A percentile compares a stretch with the other conserved stretches of the same genome.
phyloP scores from a whole-genome alignment of 2,888 invertebrate genomes.

The Aspidapion aeneum region DNA sequence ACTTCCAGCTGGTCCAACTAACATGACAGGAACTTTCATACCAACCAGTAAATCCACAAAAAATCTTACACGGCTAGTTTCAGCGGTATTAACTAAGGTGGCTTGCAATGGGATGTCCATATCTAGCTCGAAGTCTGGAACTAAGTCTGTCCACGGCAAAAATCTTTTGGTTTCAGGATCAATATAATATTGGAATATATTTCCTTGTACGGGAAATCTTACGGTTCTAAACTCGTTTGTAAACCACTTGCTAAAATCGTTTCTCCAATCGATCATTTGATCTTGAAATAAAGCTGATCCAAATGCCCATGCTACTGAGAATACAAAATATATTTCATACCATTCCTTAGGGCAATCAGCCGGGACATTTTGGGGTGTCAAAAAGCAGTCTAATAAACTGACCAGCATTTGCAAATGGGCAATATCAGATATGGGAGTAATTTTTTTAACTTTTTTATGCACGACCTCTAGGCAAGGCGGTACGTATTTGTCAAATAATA shows the following conservation, averaged over 20 bases:
- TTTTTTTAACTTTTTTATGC: slow-evolving; percentile 76
- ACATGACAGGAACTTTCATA: slow-evolving; percentile 80
- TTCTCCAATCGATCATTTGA: slow-evolving; percentile 85
- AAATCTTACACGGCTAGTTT: slow-evolving; percentile 78
- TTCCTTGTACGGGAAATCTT: slow-evolving; percentile 78
- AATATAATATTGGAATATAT: slow-evolving; percentile 86
- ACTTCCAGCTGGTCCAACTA: slow-evolving; percentile 85
- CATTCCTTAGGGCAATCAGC: slow-evolving; percentile 90
- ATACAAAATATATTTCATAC: slow-evolving; percentile 92
- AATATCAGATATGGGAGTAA: slow-evolving; percentile 88
- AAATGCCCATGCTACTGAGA: slow-evolving; percentile 89
- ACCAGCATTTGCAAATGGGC: slow-evolving; percentile 88
- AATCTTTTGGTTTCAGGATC: slow-evolving; percentile 84
- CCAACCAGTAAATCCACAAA: slow-evolving; percentile 83
- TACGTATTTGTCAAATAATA: slow-evolving; percentile 92
- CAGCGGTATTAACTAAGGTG: slow-evolving; percentile 78
- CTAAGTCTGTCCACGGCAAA: slow-evolving; percentile 80
- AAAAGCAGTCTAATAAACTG: slow-evolving; percentile 78
- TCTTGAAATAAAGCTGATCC: slow-evolving; percentile 91
- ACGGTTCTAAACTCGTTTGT: slow-evolving; percentile 86
- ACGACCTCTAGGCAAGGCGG: slow-evolving; percentile 75
- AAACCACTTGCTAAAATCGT: slow-evolving; percentile 96
- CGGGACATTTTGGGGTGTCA: slow-evolving; percentile 77
- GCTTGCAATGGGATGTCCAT: slow-evolving; percentile 79
- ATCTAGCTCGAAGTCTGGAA: slow-evolving; percentile 77